Evolutionary conservation across 1,140 invertebrate genomes (phyloP), one percentile per base, ranked within the genome.

Genomic region (Sinella curviseta): DNA sequence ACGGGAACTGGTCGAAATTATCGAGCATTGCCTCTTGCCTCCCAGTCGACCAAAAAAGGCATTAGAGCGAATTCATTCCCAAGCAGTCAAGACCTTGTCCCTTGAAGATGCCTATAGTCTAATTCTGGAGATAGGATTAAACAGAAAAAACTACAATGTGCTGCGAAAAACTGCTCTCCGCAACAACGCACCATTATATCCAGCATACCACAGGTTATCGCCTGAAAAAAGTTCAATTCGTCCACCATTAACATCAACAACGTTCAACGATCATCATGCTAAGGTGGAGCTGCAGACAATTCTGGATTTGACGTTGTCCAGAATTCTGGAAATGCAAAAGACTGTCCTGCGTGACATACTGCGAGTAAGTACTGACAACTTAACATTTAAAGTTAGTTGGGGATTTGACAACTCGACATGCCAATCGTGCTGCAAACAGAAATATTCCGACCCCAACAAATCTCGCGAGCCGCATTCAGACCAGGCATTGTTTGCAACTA

Each of bases 351-450:
- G 3, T 4, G 76, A 1, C 77, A 17, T 31, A 77, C 16, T 24
- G 48, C 24, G 12, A 4, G 26, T 74, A 34, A n/a, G n/a, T n/a
- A 67, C n/a, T n/a, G 36, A 57, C 1, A n/a, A n/a, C n/a, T 78
- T 20, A 17, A 48, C 30, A 24, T 30, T 75, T 4, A 74, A 2
- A 28, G 31, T 67, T 36, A 35, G 34, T 14, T 55, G 24, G 65
- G 73, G 36, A 14, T 75, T 75, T 75, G 74, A 75, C 35, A 35
- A 35, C 1, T 39, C 30, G 8, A 75, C 74, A 4, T 33, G 74
- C 3, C 74, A 75, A 26, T 75, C 74, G 4, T 39, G 48, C 48
- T 75, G 48, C 74, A 75, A 75, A n/a, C n/a, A n/a, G n/a, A n/a
- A n/a, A n/a, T n/a, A n/a, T n/a, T n/a, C n/a, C n/a, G n/a, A n/a